Evolutionary conservation across 2,888 invertebrate genomes (phyloP).

Genomic region (Ariolimax columbianus): DNA sequence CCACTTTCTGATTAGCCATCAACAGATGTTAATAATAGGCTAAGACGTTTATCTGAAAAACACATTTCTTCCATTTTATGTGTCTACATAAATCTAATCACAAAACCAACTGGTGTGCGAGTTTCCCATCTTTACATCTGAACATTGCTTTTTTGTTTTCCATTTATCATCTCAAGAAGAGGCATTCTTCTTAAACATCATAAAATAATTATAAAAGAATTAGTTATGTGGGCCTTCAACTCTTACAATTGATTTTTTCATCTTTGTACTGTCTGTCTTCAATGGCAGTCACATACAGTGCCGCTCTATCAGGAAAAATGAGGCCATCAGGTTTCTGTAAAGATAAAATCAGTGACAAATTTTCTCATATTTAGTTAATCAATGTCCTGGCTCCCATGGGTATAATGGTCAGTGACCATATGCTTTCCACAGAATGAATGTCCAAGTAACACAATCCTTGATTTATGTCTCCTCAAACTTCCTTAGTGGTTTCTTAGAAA

Average conservation of each 20-base stretch:
- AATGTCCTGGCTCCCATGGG: background rate
- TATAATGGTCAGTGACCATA: background rate
- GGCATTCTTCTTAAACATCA: background rate
- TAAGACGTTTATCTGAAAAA: background rate
- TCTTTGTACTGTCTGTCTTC: slow-evolving; percentile 99
- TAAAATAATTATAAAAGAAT: slow-evolving; percentile 3
- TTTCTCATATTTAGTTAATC: background rate
- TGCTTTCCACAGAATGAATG: background rate
- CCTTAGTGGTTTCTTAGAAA: no score
- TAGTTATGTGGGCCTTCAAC: background rate
- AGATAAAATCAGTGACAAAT: slow-evolving; percentile 28
- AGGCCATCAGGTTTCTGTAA: slow-evolving; percentile 88
- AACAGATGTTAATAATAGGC: background rate
- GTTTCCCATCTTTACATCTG: background rate
- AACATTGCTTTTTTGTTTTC: background rate
- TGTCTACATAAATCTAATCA: background rate
- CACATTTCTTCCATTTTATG: background rate
- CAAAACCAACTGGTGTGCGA: background rate
- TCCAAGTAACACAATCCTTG: no score
- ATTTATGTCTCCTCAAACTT: no score
- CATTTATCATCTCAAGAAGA: background rate
- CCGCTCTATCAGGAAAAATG: slow-evolving; percentile 94
- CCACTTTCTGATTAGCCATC: no score
- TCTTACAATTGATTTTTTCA: slow-evolving; percentile 96
- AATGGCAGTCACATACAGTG: slow-evolving; percentile 90